Base-by-base conservation (phyloP, 2,888 invertebrate genomes). In the Myopa tessellatipennis region DNA sequence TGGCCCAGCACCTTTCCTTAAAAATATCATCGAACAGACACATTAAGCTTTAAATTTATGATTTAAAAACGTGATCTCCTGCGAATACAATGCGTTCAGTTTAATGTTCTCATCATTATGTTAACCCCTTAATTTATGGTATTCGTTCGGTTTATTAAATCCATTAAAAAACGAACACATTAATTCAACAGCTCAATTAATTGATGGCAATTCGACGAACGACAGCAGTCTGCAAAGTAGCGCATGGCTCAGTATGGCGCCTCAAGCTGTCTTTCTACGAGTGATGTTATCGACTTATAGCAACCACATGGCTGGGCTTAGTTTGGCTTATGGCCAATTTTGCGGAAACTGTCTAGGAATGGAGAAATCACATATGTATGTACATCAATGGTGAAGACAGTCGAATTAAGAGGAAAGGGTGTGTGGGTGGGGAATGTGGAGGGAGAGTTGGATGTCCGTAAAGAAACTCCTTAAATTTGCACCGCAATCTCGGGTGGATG, bases 71-170 rank as follows among this genome's bases (percentile, higher is more conserved):
- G 73, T 45, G 61, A 73, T 45, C 45, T 61, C 12, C 40, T 8
- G 12, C 61, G 12, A 50, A 40, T 4, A 73, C 61, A 73, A 38
- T 55, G 18, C 52, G 36, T 50, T 18, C 12, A 3, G 52, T 61
- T 45, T 38, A n/a, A 8, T 58, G 18, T 63, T 73, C 73, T 73
- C 63, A 70, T 70, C 70, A 73, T 73, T 73, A 73, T 61, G 74
- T 40, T 74, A 58, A 68, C n/a, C 45, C 55, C 52, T 55, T 67
- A 67, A 74, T 74, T 74, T 74, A 74, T 74, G 55, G 52, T 58
- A 68, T 63, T 73, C 45, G 34, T 50, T 67, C 68, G 58, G 4
- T 67, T 74, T 58, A 58, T 67, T 74, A 74, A 74, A 67, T 74
- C 74, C 67, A 68, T 74, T 58, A 67, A 58, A 50, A 50, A 40